phyloP scores from a whole-genome alignment of 2,797 vertebrate genomes.

The Gallinago solitaria region DNA sequence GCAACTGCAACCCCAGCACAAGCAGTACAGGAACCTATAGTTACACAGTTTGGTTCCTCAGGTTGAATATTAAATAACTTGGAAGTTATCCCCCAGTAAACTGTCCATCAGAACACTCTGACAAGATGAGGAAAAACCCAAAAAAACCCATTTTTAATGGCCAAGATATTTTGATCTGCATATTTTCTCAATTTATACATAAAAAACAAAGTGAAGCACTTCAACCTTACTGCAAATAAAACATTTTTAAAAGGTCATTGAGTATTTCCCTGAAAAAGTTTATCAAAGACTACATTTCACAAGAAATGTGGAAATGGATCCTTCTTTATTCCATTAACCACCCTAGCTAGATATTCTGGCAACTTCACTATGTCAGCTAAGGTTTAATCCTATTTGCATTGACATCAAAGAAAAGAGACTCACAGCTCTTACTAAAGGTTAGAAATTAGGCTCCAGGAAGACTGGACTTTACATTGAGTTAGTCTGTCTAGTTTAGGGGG shows the following conservation, averaged over 20 bases:
- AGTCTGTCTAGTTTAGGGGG: background rate
- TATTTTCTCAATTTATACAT: background rate
- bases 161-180: background rate
- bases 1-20: background rate
- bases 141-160: background rate
- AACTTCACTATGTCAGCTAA: background rate
- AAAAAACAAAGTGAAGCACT: background rate
- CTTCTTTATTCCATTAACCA: background rate
- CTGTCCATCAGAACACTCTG: background rate
- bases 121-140: background rate
- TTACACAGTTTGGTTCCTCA: background rate
- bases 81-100: background rate
- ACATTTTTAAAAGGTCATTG: background rate
- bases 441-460: background rate
- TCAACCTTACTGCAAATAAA: background rate
- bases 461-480: background rate
- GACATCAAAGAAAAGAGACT: background rate
- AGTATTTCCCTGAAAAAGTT: background rate
- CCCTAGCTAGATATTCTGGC: background rate
- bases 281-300: background rate
- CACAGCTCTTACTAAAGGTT: background rate
- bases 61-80: background rate
- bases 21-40: background rate
- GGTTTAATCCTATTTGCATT: background rate
- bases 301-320: background rate